These are phyloP conservation scores for Puma concolor DNA, from an alignment of 2,113 vertebrate species.

Conservation along the genomic window DNA sequence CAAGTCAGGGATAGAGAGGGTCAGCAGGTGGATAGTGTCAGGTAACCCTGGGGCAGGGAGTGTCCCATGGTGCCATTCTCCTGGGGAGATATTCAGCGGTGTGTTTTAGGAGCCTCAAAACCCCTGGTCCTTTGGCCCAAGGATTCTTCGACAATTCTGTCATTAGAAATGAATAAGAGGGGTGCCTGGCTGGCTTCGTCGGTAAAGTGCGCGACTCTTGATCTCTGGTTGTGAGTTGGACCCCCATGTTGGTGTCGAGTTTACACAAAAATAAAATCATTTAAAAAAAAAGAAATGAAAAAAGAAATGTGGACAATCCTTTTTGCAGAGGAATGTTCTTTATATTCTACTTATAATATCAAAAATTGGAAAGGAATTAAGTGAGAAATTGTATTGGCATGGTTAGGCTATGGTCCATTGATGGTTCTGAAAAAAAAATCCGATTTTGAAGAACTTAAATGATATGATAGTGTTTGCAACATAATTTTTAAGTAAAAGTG, in stretches of 20 bases:
- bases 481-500: conserved; percentile 17
- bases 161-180: background rate
- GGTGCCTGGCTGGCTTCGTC: background rate
- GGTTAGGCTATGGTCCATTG: background rate
- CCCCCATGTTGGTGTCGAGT: background rate
- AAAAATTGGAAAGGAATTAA: conserved; percentile 15
- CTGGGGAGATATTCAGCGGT: background rate
- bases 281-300: no score
- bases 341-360: background rate
- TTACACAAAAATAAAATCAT: background rate
- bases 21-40: background rate
- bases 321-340: background rate
- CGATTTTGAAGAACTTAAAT: background rate
- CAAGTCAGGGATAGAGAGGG: background rate
- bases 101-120: background rate
- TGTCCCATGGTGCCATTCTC: background rate
- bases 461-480: background rate
- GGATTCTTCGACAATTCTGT: background rate
- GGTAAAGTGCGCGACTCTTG: background rate
- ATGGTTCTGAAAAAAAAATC: background rate
- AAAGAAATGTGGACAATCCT: background rate
- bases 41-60: background rate
- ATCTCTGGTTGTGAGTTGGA: background rate
- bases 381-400: background rate
- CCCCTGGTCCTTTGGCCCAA: background rate